A percentile compares a stretch with the other conserved stretches of the same genome.
Evolutionary conservation across 64 coral and sea anemone species (phyloP).

Genomic region (Stichodactyla mertensii): DNA sequence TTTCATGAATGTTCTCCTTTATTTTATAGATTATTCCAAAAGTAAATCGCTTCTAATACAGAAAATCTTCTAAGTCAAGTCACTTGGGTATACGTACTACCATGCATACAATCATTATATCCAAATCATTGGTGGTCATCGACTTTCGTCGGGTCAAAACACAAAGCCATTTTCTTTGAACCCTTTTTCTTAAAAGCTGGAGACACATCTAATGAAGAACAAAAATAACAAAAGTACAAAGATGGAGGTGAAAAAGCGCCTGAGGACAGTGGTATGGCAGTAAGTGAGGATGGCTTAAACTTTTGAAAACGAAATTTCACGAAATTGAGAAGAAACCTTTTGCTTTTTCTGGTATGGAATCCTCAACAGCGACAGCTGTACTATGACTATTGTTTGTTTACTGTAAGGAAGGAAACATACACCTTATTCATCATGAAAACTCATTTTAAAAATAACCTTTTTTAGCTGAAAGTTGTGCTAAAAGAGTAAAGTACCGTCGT

Average conservation of each 20-base stretch:
- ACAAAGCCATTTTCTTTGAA: background rate
- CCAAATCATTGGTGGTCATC: background rate
- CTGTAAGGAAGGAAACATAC: background rate
- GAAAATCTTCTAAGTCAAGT: constrained; percentile 15
- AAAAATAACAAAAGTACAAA: background rate
- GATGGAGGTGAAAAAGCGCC: background rate
- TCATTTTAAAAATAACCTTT: constrained; percentile 27
- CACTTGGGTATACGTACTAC: background rate
- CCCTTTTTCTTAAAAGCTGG: background rate
- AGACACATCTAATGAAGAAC: background rate
- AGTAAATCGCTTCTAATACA: background rate
- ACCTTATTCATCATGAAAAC: constrained; percentile 15
- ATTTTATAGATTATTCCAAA: constrained; percentile 4
- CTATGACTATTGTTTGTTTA: constrained; percentile 8
- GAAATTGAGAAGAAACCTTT: too few relatives aligned
- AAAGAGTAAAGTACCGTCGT: background rate
- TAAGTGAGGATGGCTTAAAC: background rate
- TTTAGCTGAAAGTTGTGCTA: constrained; percentile 12
- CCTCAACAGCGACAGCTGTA: constrained; percentile 3
- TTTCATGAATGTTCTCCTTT: background rate
- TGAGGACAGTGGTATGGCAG: background rate
- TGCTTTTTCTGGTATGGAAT: background rate
- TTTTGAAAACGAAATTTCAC: background rate
- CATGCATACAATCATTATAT: background rate
- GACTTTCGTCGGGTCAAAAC: background rate